phyloP scores from a whole-genome alignment of 2,888 invertebrate genomes.

The Diploptera punctata region DNA sequence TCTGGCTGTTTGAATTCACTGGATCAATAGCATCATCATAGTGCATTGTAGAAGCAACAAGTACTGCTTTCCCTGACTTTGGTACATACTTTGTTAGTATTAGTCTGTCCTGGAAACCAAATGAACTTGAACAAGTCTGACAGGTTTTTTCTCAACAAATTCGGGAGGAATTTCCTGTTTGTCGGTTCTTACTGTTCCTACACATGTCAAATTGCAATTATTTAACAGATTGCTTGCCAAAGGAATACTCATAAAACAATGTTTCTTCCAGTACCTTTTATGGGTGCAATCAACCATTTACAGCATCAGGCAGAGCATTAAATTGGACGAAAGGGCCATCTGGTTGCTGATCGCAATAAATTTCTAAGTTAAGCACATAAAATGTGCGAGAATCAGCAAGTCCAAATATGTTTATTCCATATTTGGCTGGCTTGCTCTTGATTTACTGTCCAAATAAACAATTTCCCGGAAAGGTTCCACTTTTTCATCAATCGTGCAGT shows the following conservation, averaged over 20 bases:
- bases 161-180: neutral
- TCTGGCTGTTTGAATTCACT: conserved; percentile 41
- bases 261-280: conserved; percentile 5
- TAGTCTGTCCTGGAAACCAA: neutral
- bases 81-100: neutral
- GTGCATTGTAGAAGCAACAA: conserved; percentile 27
- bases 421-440: conserved; percentile 18
- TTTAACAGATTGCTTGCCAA: neutral
- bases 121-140: neutral
- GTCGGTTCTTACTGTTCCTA: neutral
- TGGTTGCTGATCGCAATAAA: conserved; percentile 26
- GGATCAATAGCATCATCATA: conserved; percentile 39
- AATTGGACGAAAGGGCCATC: neutral
- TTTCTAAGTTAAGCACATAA: conserved; percentile 16
- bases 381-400: conserved; percentile 17
- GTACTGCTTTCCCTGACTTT: neutral
- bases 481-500: conserved; percentile 32
- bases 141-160: neutral
- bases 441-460: conserved; percentile 30
- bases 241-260: conserved; percentile 6
- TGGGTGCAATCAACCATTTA: conserved; percentile 5
- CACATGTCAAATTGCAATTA: neutral
- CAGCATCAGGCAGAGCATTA: neutral
- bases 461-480: conserved; percentile 2
- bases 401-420: conserved; percentile 26